Evolutionary conservation across 2,113 vertebrate genomes (phyloP).

Genomic region (Phalacrocorax brasilianus): DNA sequence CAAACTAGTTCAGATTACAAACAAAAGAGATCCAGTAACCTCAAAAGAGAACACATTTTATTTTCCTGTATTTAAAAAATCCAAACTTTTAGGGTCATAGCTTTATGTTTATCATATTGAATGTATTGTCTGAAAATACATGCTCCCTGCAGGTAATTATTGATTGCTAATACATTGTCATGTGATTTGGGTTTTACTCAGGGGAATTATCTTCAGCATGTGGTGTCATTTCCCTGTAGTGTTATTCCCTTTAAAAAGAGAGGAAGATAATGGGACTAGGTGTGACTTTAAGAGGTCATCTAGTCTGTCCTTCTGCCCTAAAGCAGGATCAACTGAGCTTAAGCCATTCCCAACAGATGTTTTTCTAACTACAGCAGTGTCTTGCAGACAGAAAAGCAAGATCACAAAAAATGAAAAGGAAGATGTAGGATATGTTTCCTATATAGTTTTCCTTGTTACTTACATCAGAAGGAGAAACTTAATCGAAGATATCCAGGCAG

Average conservation of each 20-base stretch:
- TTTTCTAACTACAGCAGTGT: background rate
- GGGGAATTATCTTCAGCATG: background rate
- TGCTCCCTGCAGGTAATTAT: background rate
- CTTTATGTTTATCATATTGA: background rate
- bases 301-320: conserved; percentile 11
- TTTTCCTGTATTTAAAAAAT: background rate
- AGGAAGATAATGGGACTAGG: conserved; percentile 36
- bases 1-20: background rate
- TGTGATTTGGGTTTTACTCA: background rate
- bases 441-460: background rate
- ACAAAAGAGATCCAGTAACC: background rate
- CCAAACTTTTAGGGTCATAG: background rate
- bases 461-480: background rate
- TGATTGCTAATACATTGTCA: background rate
- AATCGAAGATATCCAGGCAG: background rate
- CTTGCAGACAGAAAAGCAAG: background rate
- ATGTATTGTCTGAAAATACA: background rate
- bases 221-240: background rate
- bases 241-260: background rate
- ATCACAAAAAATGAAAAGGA: background rate
- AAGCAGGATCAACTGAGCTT: conserved; percentile 11
- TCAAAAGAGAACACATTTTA: background rate
- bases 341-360: conserved; percentile 23
- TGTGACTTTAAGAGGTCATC: background rate
- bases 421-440: background rate